phyloP scores from a whole-genome alignment of 2,113 vertebrate genomes.

The Artemisiospiza belli region DNA sequence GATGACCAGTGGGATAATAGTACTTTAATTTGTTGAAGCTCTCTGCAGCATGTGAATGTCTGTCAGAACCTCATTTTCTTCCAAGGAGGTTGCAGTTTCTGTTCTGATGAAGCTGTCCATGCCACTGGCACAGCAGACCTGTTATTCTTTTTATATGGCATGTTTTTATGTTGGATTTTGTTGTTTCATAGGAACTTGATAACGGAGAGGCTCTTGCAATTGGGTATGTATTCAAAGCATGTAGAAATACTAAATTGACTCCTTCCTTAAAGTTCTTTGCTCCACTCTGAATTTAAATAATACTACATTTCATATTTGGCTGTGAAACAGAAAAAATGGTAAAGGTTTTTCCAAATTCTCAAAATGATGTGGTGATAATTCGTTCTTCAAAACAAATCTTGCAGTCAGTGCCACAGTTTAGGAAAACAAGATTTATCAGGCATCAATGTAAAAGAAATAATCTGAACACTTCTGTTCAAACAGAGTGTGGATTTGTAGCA shows the following conservation, averaged over 20 bases:
- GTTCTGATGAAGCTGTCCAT: not conserved
- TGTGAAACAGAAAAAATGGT: not conserved
- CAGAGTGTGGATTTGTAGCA: not conserved
- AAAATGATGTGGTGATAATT: not conserved
- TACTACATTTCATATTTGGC: not conserved
- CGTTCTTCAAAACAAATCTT: not conserved
- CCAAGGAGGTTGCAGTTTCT: not conserved
- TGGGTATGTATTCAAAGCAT: constrained; percentile 64
- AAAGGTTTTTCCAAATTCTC: not conserved
- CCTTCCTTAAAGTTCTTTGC: not conserved
- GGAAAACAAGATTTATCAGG: not conserved
- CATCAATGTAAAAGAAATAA: not conserved
- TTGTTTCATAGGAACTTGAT: constrained; percentile 65
- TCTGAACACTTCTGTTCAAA: not conserved
- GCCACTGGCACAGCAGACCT: not conserved
- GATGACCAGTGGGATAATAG: not conserved
- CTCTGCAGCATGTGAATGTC: not conserved
- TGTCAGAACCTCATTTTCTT: not conserved
- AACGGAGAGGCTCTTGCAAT: constrained; percentile 53
- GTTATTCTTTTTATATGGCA: not conserved
- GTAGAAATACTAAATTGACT: not conserved
- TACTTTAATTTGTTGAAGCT: not conserved
- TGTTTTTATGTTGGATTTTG: constrained; percentile 35
- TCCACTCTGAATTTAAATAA: not conserved
- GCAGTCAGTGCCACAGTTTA: not conserved